These are phyloP conservation scores for Macroglossus sobrinus DNA, from an alignment of 2,113 vertebrate genomes.

Conservation along the genomic window DNA sequence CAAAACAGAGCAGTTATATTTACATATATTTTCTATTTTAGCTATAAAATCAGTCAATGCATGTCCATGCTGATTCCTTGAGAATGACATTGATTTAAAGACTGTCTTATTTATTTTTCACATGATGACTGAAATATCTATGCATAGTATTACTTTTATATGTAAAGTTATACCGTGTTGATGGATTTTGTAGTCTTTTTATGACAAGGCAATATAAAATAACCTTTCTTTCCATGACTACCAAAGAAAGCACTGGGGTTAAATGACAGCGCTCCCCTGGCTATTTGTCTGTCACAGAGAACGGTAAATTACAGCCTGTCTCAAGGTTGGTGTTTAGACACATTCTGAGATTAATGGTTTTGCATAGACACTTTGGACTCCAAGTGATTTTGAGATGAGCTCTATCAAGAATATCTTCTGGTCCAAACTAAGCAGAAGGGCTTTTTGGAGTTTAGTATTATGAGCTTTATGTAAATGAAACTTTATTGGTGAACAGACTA, in stretches of 20 bases:
- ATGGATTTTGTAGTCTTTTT: constrained; percentile 76
- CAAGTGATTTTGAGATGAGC: constrained; percentile 77
- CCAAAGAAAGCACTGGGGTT: constrained; percentile 80
- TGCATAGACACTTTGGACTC: constrained; percentile 83
- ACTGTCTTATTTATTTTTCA: constrained; percentile 67
- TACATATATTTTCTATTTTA: neutral
- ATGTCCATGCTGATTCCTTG: constrained; percentile 34
- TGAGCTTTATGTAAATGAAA: constrained; percentile 26
- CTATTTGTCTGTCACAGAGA: constrained; percentile 81
- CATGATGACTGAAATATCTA: constrained; percentile 59
- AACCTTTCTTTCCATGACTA: constrained; percentile 71
- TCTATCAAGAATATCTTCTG: constrained; percentile 76
- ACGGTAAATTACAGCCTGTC: constrained; percentile 84
- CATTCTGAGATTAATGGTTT: constrained; percentile 86
- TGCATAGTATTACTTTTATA: constrained; percentile 69
- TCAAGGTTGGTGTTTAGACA: constrained; percentile 81
- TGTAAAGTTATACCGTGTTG: constrained; percentile 76
- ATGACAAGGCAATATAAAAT: constrained; percentile 72
- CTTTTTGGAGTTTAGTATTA: constrained; percentile 58
- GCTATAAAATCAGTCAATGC: neutral
- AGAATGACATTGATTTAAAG: constrained; percentile 65
- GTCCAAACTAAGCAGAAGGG: constrained; percentile 62
- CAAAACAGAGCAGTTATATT: constrained; percentile 5
- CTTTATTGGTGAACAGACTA: constrained; percentile 40
- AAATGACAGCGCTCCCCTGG: constrained; percentile 78